Evolutionary conservation across 2,888 invertebrate genomes (phyloP), one percentile per base, ranked within the genome.

Genomic region (Mythimna ferrago): DNA sequence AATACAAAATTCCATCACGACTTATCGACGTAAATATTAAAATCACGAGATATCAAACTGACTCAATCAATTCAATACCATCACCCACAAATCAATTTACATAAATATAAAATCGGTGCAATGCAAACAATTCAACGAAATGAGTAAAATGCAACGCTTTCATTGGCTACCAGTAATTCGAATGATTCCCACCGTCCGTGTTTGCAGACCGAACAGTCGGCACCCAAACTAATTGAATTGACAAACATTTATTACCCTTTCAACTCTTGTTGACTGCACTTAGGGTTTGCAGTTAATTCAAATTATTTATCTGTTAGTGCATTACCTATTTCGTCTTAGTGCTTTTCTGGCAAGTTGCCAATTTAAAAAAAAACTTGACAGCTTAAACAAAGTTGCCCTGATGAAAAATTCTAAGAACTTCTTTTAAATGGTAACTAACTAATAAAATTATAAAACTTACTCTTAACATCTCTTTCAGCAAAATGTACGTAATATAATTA

Each of bases 181-280:
- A 44, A 58, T 60, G 70, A 74, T 63, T 71, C 71, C 61, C 10
- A 26, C 54, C 16, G 62, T 10, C 67, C 11, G 44, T 80, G 62
- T 76, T 82, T 78, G 57, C 72, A 10, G 19, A 76, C 41, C 56
- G 58, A 48, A 61, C 71, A 63, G 67, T 38, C 57, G 11, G 35
- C 32, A 10, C 32, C n/a, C 38, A 65, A 38, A 66, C 63, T 84
- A 85, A 85, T 86, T 86, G 85, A 72, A 76, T 86, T 64, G 74
- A 81, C 74, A 80, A 86, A 77, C 61, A 81, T 87, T 79, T 85
- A 85, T 75, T 76, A 71, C 62, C 57, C 16, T 60, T 68, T 35
- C 51, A 69, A 64, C 56, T 83, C 62, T 58, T 44, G 58, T 62
- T 66, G 65, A 67, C 53, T 80, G 75, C 66, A 83, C 61, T 83